Percentiles rank a stretch among this genome's conserved stretches.
phyloP scores from a whole-genome alignment of 2,113 vertebrate genomes.

The Ploceus nigricollis region DNA sequence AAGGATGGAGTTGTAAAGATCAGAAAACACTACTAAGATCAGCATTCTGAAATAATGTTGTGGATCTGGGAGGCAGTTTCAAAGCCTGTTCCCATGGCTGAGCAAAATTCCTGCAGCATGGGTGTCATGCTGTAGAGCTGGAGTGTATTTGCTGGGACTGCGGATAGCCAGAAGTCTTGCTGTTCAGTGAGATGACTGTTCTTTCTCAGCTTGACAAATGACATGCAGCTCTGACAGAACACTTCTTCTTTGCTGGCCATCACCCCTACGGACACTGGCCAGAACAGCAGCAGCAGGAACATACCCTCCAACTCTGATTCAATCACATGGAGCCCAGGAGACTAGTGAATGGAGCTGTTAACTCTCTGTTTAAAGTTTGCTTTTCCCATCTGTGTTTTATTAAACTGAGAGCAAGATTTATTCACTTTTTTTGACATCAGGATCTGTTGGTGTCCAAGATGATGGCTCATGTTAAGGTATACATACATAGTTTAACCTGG shows the following conservation, averaged over 20 bases:
- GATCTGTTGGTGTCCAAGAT: conserved; percentile 41
- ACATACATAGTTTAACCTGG: conserved; percentile 48
- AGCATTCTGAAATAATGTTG: background rate
- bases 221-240: conserved; percentile 35
- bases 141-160: background rate
- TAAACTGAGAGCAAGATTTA: conserved; percentile 51
- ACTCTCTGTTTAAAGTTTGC: conserved; percentile 49
- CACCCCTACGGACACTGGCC: conserved; percentile 59
- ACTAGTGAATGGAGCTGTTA: conserved; percentile 59
- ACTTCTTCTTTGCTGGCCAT: conserved; percentile 51
- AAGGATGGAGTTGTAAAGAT: background rate
- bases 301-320: conserved; percentile 44
- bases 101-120: conserved; percentile 36
- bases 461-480: conserved; percentile 46
- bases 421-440: conserved; percentile 31
- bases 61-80: conserved; percentile 19
- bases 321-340: conserved; percentile 60
- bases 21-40: background rate
- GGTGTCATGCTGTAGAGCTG: conserved; percentile 36
- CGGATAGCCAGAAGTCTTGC: conserved; percentile 26
- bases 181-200: conserved; percentile 15
- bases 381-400: conserved; percentile 67
- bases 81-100: conserved; percentile 46
- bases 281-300: conserved; percentile 64
- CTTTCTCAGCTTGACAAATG: conserved; percentile 56